Evolutionary conservation across 2,888 invertebrate genomes (phyloP).

Genomic region (Cetonia aurata): DNA sequence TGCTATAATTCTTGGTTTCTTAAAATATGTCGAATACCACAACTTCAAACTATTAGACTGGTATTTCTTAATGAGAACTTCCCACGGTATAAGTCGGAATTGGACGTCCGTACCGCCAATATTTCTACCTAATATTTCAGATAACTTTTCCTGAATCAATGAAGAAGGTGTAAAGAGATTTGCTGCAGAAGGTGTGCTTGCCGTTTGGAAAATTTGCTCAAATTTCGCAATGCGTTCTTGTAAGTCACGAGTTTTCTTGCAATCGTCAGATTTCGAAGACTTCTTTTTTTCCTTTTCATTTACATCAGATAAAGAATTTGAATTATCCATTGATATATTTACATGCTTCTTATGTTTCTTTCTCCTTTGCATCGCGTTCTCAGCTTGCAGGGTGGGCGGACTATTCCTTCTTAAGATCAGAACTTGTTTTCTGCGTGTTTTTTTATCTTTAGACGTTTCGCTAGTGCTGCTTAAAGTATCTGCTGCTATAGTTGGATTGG

Average conservation of each 20-base stretch:
- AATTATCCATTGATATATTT: background rate
- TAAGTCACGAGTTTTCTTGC: background rate
- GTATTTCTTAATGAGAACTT: slow-evolving; percentile 48
- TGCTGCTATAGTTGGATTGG: background rate
- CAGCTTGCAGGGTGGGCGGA: background rate
- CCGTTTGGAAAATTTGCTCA: slow-evolving; percentile 30
- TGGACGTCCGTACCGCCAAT: slow-evolving; percentile 29
- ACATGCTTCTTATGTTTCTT: slow-evolving; percentile 18
- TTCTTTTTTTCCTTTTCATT: background rate
- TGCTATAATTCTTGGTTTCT: slow-evolving; percentile 48
- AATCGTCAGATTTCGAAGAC: background rate
- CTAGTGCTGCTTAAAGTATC: background rate
- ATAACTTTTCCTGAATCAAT: slow-evolving; percentile 44
- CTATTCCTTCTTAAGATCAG: slow-evolving; percentile 24
- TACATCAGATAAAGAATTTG: background rate
- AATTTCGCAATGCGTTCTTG: slow-evolving; percentile 20
- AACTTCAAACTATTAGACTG: slow-evolving; percentile 48
- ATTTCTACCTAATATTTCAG: slow-evolving; percentile 45
- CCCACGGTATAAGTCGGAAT: slow-evolving; percentile 54
- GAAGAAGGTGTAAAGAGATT: slow-evolving; percentile 42
- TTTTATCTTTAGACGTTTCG: too few relatives aligned
- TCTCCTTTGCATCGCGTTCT: slow-evolving; percentile 34
- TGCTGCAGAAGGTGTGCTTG: background rate
- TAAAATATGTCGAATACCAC: slow-evolving; percentile 51
- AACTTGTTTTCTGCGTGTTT: slow-evolving; percentile 18